Conservation (phyloP, 2,113 vertebrate genomes). For the Nibea albiflora region DNA sequence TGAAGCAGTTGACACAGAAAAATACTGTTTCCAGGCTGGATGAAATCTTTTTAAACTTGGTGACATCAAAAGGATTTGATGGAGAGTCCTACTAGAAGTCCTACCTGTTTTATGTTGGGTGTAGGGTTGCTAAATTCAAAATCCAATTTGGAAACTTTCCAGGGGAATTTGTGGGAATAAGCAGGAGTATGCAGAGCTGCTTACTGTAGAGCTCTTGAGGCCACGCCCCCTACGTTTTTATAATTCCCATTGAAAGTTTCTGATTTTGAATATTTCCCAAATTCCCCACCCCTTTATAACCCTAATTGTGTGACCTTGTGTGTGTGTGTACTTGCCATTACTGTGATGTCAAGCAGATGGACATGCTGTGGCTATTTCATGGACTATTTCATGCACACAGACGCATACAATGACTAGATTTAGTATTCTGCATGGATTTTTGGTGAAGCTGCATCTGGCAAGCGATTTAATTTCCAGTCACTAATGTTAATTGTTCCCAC, state of each 20-base stretch:
- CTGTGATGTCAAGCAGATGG: not conserved
- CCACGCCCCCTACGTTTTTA: no score
- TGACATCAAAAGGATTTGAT: constrained; percentile 42
- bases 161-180: no score
- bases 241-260: no score
- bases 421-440: not conserved
- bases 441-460: not conserved
- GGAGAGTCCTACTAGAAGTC: constrained; percentile 17
- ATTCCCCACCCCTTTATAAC: no score
- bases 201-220: no score
- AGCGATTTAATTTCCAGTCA: constrained; percentile 25
- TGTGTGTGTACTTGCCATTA: constrained; percentile 25
- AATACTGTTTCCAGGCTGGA: constrained; percentile 6
- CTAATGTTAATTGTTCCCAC: constrained; percentile 24
- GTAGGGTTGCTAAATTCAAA: not conserved
- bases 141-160: no score
- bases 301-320: no score
- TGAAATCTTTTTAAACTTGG: constrained; percentile 11
- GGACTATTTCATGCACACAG: not conserved
- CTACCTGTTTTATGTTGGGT: constrained; percentile 3
- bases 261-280: no score
- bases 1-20: constrained; percentile 20
- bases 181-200: no score
- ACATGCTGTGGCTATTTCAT: constrained; percentile 13
- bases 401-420: constrained; percentile 1